Percentiles rank a stretch among this genome's conserved stretches.
Conservation (phyloP, 2,113 vertebrate species). For the Limnothrissa miodon region DNA sequence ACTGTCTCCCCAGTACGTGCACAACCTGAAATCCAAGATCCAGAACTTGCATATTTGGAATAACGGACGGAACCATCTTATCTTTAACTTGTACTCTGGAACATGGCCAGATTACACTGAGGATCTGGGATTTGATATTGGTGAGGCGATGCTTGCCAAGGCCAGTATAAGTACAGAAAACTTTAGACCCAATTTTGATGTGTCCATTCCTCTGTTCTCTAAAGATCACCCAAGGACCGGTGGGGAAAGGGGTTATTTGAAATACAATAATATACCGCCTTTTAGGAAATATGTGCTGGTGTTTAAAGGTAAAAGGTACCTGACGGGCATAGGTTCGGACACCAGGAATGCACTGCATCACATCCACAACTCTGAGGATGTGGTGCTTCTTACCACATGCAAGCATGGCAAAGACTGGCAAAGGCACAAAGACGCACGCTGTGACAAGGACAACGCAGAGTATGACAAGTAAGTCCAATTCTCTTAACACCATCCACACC, state of each 20-base stretch:
- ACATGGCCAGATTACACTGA: conserved; percentile 99
- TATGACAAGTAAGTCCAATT: conserved; percentile 91
- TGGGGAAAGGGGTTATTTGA: conserved; percentile 92
- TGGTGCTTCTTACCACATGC: conserved; percentile 96
- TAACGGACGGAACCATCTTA: conserved; percentile 94
- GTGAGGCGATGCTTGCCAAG: conserved; percentile 97
- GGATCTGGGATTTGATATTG: conserved; percentile 94
- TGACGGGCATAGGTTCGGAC: conserved; percentile 98
- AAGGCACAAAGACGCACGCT: conserved; percentile 97
- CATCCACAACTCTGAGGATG: conserved; percentile 94
- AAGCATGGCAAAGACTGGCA: conserved; percentile 99
- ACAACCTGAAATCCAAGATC: conserved; percentile 90
- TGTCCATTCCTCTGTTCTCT: conserved; percentile 97
- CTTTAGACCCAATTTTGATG: conserved; percentile 93
- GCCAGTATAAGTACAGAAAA: conserved; percentile 97
- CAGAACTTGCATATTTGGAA: conserved; percentile 95
- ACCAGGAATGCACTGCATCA: conserved; percentile 98
- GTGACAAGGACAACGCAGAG: conserved; percentile 92
- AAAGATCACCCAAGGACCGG: conserved; percentile 98
- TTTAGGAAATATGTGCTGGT: conserved; percentile 98
- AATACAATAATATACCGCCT: conserved; percentile 93
- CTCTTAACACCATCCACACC: not conserved
- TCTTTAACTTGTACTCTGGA: conserved; percentile 98
- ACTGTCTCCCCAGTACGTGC: conserved; percentile 96
- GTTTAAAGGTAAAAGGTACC: conserved; percentile 98